phyloP scores from a whole-genome alignment of 2,797 vertebrate genomes.

The Sebastes minor region DNA sequence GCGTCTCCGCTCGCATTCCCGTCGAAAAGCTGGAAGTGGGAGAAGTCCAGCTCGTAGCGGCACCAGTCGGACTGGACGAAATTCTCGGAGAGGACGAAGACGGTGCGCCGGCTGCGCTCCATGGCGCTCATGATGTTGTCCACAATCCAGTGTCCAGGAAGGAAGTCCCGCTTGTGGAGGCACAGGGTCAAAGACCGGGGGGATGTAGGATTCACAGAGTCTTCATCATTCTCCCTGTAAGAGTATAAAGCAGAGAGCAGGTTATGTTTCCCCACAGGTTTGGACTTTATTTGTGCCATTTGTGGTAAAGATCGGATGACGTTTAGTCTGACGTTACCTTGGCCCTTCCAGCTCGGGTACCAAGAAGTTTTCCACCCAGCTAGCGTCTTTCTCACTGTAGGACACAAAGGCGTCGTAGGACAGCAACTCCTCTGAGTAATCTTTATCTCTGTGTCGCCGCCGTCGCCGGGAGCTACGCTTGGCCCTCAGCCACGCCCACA shows the following conservation, averaged over 20 bases:
- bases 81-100: constrained; percentile 88
- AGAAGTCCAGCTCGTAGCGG: constrained; percentile 91
- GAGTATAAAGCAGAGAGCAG: background rate
- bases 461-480: constrained; percentile 37
- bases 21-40: constrained; percentile 88
- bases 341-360: constrained; percentile 76
- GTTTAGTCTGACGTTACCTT: constrained; percentile 1
- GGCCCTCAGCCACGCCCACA: constrained; percentile 64
- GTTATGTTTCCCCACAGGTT: background rate
- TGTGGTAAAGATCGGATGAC: background rate
- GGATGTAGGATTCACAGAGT: accelerated
- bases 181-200: constrained; percentile 47
- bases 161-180: constrained; percentile 87
- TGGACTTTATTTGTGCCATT: background rate
- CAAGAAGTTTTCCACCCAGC: constrained; percentile 88
- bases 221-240: background rate
- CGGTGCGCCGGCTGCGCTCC: constrained; percentile 85
- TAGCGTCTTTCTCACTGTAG: constrained; percentile 84
- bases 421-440: background rate
- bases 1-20: background rate
- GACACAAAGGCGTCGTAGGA: constrained; percentile 71
- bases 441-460: accelerated
- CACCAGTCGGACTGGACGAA: constrained; percentile 91
- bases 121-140: constrained; percentile 91
- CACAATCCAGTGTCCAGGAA: constrained; percentile 88